Conservation (phyloP, 2,888 invertebrate species). For the Drosophila anomalata region DNA sequence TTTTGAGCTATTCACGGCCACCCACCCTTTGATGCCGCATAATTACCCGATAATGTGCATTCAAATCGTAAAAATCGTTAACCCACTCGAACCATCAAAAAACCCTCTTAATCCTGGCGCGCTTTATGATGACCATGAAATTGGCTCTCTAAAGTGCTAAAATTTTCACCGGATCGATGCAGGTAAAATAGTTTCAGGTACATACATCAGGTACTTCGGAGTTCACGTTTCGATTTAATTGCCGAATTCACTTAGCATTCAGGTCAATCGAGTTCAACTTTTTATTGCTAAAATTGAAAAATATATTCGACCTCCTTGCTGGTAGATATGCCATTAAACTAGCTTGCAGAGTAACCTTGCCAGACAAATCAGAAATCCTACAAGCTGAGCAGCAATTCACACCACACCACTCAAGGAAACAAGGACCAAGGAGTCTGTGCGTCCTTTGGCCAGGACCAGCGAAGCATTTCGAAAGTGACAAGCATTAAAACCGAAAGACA, state of each 20-base stretch:
- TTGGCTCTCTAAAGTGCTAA: neutral
- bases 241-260: slow-evolving; percentile 19
- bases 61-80: slow-evolving; percentile 57
- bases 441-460: slow-evolving; percentile 52
- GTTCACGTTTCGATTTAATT: slow-evolving; percentile 15
- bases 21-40: slow-evolving; percentile 59
- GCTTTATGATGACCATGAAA: slow-evolving; percentile 31
- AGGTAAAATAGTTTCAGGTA: slow-evolving; percentile 25
- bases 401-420: slow-evolving; percentile 28
- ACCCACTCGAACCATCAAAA: slow-evolving; percentile 1
- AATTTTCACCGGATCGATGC: neutral
- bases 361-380: slow-evolving; percentile 68
- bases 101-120: slow-evolving; percentile 15
- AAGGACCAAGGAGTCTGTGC: neutral
- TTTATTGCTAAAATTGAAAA: slow-evolving; percentile 3
- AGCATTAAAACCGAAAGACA: slow-evolving; percentile 52
- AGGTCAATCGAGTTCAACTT: slow-evolving; percentile 1
- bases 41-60: slow-evolving; percentile 73
- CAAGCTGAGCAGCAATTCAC: slow-evolving; percentile 68
- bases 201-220: neutral
- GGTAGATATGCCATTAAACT: neutral
- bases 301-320: neutral
- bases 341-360: neutral
- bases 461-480: slow-evolving; percentile 50
- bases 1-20: slow-evolving; percentile 28